Base-by-base conservation (phyloP, 2,797 vertebrate genomes). In the Graptemys geographica region DNA sequence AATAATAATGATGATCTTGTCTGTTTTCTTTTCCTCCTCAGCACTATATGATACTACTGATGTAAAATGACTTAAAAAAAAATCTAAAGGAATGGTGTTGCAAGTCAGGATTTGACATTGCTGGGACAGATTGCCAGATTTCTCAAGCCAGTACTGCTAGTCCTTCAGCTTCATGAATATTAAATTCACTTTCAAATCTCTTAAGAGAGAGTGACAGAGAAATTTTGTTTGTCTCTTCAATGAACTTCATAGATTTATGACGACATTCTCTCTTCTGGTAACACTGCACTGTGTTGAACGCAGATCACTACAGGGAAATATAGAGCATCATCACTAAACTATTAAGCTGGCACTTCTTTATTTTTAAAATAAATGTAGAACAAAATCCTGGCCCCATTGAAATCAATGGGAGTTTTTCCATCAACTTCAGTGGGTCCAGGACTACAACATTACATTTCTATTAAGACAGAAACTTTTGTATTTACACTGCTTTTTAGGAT, bases 251-350 rank as follows among this genome's bases (percentile, higher is more conserved):
- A 65, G 86, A 88, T 83, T 91, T 89, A 56, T 79, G 87, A 57
- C 80, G 47, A 69, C 6, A 37, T 37, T 53, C 31, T 69, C 81
- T 90, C 94, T 89, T 92, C 84, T 81, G 74, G 37, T 51, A 44
- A 41, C 28, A 49, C 93, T 95, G 81, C 51, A 28, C n/a, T 74
- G 55, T 94, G 86, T 88, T 96, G 89, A 81, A 91, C 89, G 86
- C 82, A 82, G 51, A 33, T 83, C 69, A 55, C 79, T 83, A 15
- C 59, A 69, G 44, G 57, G 37, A 76, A 88, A 31, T 86, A 81
- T 1, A 90, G 41, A 74, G 72, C 8, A 6, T 87, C 62, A 65
- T 79, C 65, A 81, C 49, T 51, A 41, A 90, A 52, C 91, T 91
- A 51, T 49, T 83, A 93, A 96, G 79, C n/a, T 65, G 85, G 5